Evolutionary conservation across 1,140 invertebrate species (phyloP), one percentile per base, ranked within the genome.

Genomic region (Eciton burchellii): DNA sequence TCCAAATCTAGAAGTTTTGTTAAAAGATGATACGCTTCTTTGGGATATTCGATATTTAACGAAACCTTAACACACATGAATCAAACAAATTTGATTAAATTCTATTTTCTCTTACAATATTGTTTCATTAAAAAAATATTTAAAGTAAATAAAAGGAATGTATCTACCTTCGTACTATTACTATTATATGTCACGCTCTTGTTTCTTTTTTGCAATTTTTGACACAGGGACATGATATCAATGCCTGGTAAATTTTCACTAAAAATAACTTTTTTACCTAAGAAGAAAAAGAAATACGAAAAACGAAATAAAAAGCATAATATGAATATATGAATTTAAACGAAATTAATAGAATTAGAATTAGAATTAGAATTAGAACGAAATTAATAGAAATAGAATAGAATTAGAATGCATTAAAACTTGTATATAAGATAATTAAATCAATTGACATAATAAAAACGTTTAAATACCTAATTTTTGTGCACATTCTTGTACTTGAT

Each of bases 1-100:
- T 98, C 96, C 68, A 98, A 94, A 90, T 97, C 96, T 84, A 98
- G 92, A 91, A 98, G 95, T 57, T 94, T 95, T 86, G 95, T 95
- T 79, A 98, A 94, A 41, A 98, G 93, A 91, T 97, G 95, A 89
- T 97, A 96, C 11, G 97, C 97, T 84, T 93, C 91, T 87, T 95
- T 94, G 35, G 97, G 97, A 90, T 97, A 95, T 43, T 90, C 83
- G 57, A 77, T 65, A 41, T 83, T 70, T 82, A 49, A 52, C 63
- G 72, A 57, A 72, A 84, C 88, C 91, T 92, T 85, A 49, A 41
- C 3, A 14, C 11, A 74, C 0, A 14, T 63, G 19, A 54, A 14
- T 41, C 8, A 21, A 19, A 73, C 12, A 54, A 19, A 5, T 45
- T n/a, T 41, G 26, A 63, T 76, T 24, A 52, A 52, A 65, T 12